These are phyloP conservation scores for Psittacula cyanocephala DNA, from an alignment of 2,113 vertebrate genomes.

Conservation along the genomic window DNA sequence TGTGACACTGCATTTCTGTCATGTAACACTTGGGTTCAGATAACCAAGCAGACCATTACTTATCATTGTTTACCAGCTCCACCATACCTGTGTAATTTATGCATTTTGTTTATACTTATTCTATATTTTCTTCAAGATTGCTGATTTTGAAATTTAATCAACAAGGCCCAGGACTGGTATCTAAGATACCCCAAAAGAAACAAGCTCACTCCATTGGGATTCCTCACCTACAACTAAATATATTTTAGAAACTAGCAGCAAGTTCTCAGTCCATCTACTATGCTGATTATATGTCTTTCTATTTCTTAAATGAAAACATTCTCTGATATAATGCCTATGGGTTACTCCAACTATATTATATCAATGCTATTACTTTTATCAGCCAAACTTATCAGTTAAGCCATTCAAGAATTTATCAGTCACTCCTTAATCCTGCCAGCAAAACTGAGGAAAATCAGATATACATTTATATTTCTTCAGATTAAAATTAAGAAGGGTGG, in stretches of 20 bases:
- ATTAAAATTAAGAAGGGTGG: not conserved
- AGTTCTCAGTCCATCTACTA: not conserved
- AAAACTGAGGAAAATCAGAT: not conserved
- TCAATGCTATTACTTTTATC: not conserved
- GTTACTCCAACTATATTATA: not conserved
- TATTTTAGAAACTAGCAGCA: not conserved
- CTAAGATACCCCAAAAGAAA: not conserved
- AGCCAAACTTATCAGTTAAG: not conserved
- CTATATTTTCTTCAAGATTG: not conserved
- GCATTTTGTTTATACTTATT: not conserved
- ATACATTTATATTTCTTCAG: not conserved
- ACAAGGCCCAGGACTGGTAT: not conserved
- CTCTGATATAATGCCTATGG: not conserved
- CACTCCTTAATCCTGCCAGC: not conserved
- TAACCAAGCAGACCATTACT: not conserved
- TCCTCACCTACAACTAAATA: not conserved
- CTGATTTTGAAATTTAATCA: not conserved
- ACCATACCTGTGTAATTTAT: not conserved
- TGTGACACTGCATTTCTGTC: not conserved
- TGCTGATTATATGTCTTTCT: not conserved
- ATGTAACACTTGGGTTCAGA: not conserved
- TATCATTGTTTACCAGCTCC: not conserved
- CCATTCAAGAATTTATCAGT: not conserved
- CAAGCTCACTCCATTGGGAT: not conserved
- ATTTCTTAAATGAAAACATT: not conserved